These are phyloP conservation scores for Hoplodrina blanda DNA, from an alignment of 2,888 invertebrate species.

Conservation along the genomic window DNA sequence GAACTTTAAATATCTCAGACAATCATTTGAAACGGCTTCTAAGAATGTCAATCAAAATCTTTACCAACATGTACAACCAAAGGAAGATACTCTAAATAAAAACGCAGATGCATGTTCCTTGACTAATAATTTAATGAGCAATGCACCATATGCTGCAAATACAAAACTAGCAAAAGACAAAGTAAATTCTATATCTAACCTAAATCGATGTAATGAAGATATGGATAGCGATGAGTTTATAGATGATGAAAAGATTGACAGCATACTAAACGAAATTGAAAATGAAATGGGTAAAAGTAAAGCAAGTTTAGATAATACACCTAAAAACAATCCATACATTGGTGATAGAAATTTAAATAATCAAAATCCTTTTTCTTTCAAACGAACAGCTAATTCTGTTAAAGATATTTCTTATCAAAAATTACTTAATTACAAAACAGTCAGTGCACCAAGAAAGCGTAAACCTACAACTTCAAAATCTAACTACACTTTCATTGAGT, in stretches of 20 bases:
- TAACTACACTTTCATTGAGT: constrained; percentile 79
- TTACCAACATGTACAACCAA: neutral
- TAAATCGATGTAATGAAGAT: constrained; percentile 51
- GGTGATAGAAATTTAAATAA: constrained; percentile 3
- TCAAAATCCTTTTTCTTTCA: constrained; percentile 11
- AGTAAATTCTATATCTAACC: constrained; percentile 57
- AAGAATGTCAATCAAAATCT: constrained; percentile 65
- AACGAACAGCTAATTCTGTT: neutral
- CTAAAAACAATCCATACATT: constrained; percentile 1
- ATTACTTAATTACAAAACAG: constrained; percentile 2
- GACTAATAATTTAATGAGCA: neutral
- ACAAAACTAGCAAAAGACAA: constrained; percentile 23
- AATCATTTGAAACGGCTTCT: constrained; percentile 74
- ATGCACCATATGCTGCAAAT: neutral
- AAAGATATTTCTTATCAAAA: neutral
- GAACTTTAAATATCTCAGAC: constrained; percentile 76
- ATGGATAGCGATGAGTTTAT: constrained; percentile 66
- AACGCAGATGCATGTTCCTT: neutral
- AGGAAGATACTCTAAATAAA: constrained; percentile 1
- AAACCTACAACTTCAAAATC: constrained; percentile 62
- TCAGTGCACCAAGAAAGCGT: constrained; percentile 35
- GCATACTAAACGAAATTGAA: constrained; percentile 81
- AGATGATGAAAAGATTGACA: constrained; percentile 74
- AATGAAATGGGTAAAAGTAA: constrained; percentile 74
- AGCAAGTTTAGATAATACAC: constrained; percentile 1